A percentile compares a stretch with the other conserved stretches of the same genome.
Evolutionary conservation across 2,797 vertebrate genomes (phyloP).

Genomic region (Linurgus olivaceus): DNA sequence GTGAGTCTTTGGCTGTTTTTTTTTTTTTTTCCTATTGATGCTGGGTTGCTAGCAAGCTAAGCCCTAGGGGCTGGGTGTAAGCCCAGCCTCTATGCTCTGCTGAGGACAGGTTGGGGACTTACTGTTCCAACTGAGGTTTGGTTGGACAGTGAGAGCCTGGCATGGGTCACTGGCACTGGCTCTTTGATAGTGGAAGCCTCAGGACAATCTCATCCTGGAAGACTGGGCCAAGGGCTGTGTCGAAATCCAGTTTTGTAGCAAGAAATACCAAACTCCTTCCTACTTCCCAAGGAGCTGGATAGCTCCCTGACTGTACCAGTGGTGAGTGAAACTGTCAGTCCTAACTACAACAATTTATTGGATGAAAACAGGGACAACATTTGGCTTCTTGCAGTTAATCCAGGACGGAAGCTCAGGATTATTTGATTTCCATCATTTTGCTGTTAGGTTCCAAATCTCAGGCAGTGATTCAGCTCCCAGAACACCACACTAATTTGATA

Average conservation of each 20-base stretch:
- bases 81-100: neutral
- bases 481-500: neutral
- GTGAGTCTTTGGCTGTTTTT: neutral
- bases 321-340: neutral
- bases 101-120: neutral
- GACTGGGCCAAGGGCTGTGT: neutral
- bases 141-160: neutral
- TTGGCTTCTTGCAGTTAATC: neutral
- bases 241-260: neutral
- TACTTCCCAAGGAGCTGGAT: neutral
- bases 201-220: neutral
- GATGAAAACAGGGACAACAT: neutral
- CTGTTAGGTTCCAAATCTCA: neutral
- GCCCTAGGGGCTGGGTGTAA: neutral
- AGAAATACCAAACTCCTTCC: neutral
- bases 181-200: neutral
- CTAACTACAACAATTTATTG: neutral
- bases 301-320: neutral
- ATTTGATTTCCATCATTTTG: neutral
- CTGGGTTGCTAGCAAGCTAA: neutral
- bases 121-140: neutral
- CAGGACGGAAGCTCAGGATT: neutral
- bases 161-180: accelerated
- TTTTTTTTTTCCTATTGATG: neutral
- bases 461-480: neutral